A percentile compares a stretch with the other conserved stretches of the same genome.
Conservation (phyloP, 2,113 vertebrate genomes). For the Amblyornis subalaris region DNA sequence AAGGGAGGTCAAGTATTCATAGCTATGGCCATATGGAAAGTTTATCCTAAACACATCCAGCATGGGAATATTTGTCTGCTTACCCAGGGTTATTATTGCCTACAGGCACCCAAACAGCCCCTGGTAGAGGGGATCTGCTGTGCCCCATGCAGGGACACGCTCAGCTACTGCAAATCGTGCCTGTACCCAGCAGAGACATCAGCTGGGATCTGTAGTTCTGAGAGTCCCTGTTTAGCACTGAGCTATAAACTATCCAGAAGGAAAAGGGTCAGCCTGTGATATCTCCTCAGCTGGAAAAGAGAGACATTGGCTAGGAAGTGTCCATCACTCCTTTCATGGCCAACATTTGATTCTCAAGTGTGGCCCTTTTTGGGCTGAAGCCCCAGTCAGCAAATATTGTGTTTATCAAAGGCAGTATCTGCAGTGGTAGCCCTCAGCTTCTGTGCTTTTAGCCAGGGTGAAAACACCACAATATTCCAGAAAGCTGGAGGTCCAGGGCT, state of each 20-base stretch:
- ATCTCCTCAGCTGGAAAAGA: background rate
- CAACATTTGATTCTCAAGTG: rapidly evolving
- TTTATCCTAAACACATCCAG: background rate
- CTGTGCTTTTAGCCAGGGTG: background rate
- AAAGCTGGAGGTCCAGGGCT: background rate
- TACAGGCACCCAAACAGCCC: background rate
- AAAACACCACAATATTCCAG: background rate
- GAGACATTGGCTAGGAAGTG: background rate
- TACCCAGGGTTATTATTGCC: background rate
- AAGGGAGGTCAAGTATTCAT: background rate
- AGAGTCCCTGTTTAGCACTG: background rate
- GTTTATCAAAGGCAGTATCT: rapidly evolving
- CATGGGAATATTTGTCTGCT: background rate
- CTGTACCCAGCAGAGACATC: background rate
- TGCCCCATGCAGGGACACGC: rapidly evolving
- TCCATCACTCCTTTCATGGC: background rate
- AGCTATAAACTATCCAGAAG: background rate
- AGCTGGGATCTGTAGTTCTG: background rate
- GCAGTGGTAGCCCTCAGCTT: background rate
- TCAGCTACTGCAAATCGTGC: background rate
- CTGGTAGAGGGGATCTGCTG: background rate
- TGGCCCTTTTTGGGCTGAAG: background rate
- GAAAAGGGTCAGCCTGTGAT: background rate
- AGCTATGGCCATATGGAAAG: background rate
- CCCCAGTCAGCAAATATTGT: background rate